Percentiles rank a stretch among this genome's conserved stretches.
These are phyloP conservation scores for Eueides isabella DNA, from an alignment of 1,140 invertebrate species.

Conservation along the genomic window DNA sequence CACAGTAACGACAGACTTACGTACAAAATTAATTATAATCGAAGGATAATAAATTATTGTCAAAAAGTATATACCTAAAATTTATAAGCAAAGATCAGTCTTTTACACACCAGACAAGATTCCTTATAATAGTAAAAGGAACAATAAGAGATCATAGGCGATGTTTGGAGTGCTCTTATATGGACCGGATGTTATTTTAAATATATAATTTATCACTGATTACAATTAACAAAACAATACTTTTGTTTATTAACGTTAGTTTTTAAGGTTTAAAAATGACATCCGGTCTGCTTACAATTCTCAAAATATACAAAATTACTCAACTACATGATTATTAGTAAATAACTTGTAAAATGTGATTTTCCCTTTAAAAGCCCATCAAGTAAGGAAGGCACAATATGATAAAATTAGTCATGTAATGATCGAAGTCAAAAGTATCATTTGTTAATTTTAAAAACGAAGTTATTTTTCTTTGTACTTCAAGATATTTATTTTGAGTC, in stretches of 20 bases:
- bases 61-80: constrained; percentile 59
- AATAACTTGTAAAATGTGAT: constrained; percentile 21
- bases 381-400: background rate
- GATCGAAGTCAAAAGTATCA: background rate
- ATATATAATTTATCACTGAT: background rate
- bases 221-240: background rate
- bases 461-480: background rate
- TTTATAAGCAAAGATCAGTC: constrained; percentile 71
- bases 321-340: constrained; percentile 24
- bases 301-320: constrained; percentile 21
- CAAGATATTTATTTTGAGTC: background rate
- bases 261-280: constrained; percentile 22
- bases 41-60: constrained; percentile 70
- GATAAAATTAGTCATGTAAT: background rate
- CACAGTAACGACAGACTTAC: constrained; percentile 76
- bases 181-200: constrained; percentile 37
- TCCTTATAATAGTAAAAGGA: constrained; percentile 65
- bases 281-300: constrained; percentile 36
- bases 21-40: constrained; percentile 64
- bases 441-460: background rate
- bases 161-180: constrained; percentile 23
- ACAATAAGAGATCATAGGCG: constrained; percentile 67
- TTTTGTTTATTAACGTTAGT: background rate
- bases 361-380: constrained; percentile 8
- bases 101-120: constrained; percentile 52